Base-by-base conservation (phyloP, 2,888 invertebrate species). In the Zhengitettix transpicula region DNA sequence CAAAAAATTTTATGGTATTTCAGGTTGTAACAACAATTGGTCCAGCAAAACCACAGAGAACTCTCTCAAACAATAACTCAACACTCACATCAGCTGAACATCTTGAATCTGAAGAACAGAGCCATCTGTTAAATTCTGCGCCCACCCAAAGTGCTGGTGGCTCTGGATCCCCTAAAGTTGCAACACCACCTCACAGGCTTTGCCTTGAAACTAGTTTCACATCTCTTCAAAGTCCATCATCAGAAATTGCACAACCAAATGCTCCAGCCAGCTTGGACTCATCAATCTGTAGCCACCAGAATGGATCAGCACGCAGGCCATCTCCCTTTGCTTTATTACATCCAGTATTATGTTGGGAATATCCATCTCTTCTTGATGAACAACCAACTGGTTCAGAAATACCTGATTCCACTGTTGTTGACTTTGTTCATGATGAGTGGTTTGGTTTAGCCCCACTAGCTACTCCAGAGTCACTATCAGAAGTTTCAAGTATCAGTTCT, bases 391-490 rank as follows among this genome's bases (percentile, higher is more conserved):
- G 3, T 28, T 5, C 28, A 28, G 28, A 28, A 28, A 28, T 28
- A 28, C 28, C 28, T 5, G 28, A 28, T 28, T 28, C 28, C 28
- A 28, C n/a, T 47, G 12, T 47, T 47, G 47, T 47, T 47, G 80
- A 81, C 65, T 68, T 81, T 40, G 74, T 80, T 53, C 79, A 80
- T 65, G 82, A 83, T 65, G 82, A 82, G 66, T 83, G 83, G 82
- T 76, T 81, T 64, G 82, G 84, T 0, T 72, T 82, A 62, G 90
- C 89, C 0, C 89, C 90, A 0, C 70, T 90, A 28, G 90, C 90
- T 11, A 87, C 88, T 58, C 89, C 89, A 0, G 89, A 90, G 71
- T 87, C 87, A 1, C 72, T 90, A 14, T 89, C 87, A 0, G 89
- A 89, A 70, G 80, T 86, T n/a, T 87, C 87, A 3, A 86, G 87